Base-by-base conservation (phyloP, 2,113 vertebrate species). In the Planiliza haematocheilus region DNA sequence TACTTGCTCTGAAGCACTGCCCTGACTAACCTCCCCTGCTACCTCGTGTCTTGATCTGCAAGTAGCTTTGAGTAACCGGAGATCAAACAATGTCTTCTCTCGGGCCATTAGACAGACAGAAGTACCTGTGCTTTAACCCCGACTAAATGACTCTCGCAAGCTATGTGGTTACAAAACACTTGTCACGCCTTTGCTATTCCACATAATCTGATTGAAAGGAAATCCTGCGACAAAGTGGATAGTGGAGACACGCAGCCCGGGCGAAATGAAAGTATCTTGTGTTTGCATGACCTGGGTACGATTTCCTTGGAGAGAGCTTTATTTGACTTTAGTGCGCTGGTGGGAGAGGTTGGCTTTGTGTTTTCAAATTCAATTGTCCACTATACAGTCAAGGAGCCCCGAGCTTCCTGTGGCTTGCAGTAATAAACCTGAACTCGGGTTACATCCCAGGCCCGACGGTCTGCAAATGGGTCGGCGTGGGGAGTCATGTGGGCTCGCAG, bases 331-430 rank as follows among this genome's bases (percentile, higher is more conserved):
- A 43, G 49, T 78, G 37, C 55, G 60, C 84, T 67, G 30, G 69
- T 68, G 69, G 76, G 86, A 84, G 50, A 82, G 70, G 70, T 56
- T 34, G 71, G 66, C 73, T 79, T 73, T 72, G 68, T 83, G 66
- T 86, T 86, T 88, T 89, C 78, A 87, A 82, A 90, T 91, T 87
- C 82, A 89, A 86, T 86, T 83, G 87, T 88, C 79, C 81, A 46
- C 50, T 18, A 46, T 79, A 59, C 70, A 72, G 84, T 77, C 51
- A 53, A 70, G 83, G 59, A 77, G 62, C 38, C 52, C n/a, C 8
- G 59, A 67, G 86, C 68, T 87, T 84, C 86, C 85, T 36, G 84
- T 48, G 74, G 91, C 63, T 84, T 62, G 55, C 39, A 49, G 77
- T 81, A 90, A 86, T 83, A 85, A 88, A 86, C 79, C 58, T 63